Conservation (phyloP, 2,888 invertebrate species). For the Orthosia cruda region DNA sequence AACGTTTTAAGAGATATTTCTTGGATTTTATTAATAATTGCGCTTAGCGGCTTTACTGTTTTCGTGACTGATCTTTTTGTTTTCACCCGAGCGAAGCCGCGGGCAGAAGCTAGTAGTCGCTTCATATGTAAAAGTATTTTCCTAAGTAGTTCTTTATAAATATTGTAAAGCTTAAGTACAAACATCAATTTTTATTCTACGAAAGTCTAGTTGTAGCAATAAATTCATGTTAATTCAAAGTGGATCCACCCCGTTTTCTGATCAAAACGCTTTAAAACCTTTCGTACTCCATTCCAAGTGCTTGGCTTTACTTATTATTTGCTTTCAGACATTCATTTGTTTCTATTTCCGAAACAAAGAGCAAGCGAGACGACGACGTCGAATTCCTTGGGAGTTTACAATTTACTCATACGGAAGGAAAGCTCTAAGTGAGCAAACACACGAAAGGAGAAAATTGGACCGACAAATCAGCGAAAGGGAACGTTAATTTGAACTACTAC, state of each 20-base stretch:
- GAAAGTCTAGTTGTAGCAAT: slow-evolving; percentile 3
- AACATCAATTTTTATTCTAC: not conserved
- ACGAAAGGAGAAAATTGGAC: not conserved
- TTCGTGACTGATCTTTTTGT: too few relatives aligned
- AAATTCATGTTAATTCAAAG: slow-evolving; percentile 14
- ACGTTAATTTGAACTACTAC: not conserved
- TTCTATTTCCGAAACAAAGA: slow-evolving; percentile 51
- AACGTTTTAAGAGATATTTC: not conserved
- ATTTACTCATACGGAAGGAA: slow-evolving; percentile 15
- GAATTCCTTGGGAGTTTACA: slow-evolving; percentile 12
- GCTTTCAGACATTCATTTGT: slow-evolving; percentile 46
- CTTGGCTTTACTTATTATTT: slow-evolving; percentile 44
- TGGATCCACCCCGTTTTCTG: not conserved
- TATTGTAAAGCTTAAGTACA: not conserved
- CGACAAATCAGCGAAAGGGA: not conserved
- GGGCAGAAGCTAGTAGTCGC: too few relatives aligned
- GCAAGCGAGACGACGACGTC: slow-evolving; percentile 2
- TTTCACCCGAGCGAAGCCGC: too few relatives aligned
- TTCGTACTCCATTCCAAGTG: slow-evolving; percentile 8
- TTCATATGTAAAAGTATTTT: not conserved
- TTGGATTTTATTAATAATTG: not conserved
- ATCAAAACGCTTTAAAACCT: not conserved
- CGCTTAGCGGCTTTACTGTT: too few relatives aligned
- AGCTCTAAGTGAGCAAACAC: not conserved
- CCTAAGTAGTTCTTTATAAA: not conserved